phyloP scores from a whole-genome alignment of 1,140 invertebrate genomes.

The Mercenaria mercenaria region DNA sequence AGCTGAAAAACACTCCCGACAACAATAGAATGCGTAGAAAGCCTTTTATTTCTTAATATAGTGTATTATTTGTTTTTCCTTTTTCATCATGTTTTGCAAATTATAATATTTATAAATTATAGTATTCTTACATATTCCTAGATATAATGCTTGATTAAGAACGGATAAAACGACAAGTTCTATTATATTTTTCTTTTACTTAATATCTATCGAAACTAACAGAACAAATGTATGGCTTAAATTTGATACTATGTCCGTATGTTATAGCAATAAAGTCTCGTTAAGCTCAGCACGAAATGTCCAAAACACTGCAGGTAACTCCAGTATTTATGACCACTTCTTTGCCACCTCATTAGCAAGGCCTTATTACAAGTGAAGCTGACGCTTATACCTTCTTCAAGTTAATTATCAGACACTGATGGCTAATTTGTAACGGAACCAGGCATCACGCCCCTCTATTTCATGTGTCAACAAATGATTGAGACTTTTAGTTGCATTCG shows the following conservation, averaged over 20 bases:
- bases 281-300: neutral
- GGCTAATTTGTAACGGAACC: slow-evolving; percentile 26
- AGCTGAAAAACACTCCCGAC: too few species aligned
- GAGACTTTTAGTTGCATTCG: slow-evolving; percentile 9
- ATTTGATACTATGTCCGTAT: neutral
- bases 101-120: too few species aligned
- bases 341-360: slow-evolving; percentile 7
- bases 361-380: neutral
- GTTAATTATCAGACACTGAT: slow-evolving; percentile 10
- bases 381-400: neutral
- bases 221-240: neutral
- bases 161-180: too few species aligned
- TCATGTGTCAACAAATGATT: slow-evolving; percentile 33
- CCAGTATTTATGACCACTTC: neutral
- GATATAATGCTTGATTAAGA: too few species aligned
- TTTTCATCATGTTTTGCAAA: too few species aligned
- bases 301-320: neutral
- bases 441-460: neutral
- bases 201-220: neutral
- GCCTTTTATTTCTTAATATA: too few species aligned
- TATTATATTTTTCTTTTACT: too few species aligned
- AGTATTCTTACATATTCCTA: too few species aligned
- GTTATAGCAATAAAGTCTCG: neutral
- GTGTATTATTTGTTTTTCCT: too few species aligned
- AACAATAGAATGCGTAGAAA: too few species aligned